Evolutionary conservation across 2,888 invertebrate species (phyloP).

Genomic region (Drosophila rellima): DNA sequence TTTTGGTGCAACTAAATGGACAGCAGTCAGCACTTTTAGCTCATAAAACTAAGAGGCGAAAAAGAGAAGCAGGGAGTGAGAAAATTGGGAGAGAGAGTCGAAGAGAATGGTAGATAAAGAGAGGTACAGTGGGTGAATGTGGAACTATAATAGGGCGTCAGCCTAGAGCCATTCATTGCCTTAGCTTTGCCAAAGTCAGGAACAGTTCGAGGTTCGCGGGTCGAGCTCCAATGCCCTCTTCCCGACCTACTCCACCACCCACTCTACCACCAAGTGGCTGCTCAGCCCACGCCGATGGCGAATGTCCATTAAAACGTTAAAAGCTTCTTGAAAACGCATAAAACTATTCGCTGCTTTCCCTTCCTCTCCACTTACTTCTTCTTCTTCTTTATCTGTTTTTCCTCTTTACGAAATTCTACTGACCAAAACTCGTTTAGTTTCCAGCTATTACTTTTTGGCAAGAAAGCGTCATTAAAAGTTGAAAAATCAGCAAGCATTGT

Average conservation of each 20-base stretch:
- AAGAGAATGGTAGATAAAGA: not conserved
- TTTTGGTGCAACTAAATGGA: slow-evolving; percentile 66
- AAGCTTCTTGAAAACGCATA: slow-evolving; percentile 80
- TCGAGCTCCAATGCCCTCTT: slow-evolving; percentile 2
- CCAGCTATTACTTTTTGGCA: slow-evolving; percentile 47
- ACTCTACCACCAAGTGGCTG: too few species aligned
- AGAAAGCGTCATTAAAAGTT: slow-evolving; percentile 75
- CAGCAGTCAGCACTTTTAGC: slow-evolving; percentile 76
- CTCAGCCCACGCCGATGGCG: slow-evolving; percentile 26
- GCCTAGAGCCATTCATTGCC: slow-evolving; percentile 18
- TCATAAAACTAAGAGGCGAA: slow-evolving; percentile 58
- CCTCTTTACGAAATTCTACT: slow-evolving; percentile 1
- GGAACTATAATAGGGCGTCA: slow-evolving; percentile 7
- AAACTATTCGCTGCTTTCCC: slow-evolving; percentile 58
- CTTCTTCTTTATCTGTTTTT: not conserved
- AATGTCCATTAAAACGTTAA: slow-evolving; percentile 78
- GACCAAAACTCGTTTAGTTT: slow-evolving; percentile 15
- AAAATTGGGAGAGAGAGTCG: too few species aligned
- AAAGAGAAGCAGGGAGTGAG: not conserved
- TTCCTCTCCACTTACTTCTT: slow-evolving; percentile 11
- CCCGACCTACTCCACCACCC: slow-evolving; percentile 3
- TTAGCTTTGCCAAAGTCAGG: not conserved
- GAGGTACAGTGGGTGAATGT: not conserved
- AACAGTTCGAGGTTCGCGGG: not conserved
- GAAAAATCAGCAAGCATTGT: slow-evolving; percentile 67